A percentile compares a stretch with the other conserved stretches of the same genome.
Conservation (phyloP, 2,888 invertebrate genomes). For the Tetragonula carbonaria region DNA sequence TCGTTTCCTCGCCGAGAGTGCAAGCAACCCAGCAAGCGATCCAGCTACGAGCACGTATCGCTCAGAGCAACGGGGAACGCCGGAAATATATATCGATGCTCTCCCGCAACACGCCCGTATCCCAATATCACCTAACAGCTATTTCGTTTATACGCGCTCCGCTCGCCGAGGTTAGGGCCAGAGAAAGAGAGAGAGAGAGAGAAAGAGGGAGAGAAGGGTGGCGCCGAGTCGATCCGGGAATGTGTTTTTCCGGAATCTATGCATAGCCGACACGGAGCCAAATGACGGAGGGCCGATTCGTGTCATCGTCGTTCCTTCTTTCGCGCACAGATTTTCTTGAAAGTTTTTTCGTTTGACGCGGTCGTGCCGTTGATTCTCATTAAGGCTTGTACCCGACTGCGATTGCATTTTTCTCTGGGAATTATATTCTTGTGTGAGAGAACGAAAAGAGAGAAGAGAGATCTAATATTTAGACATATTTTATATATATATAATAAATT, state of each 20-base stretch:
- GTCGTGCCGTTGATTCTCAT: not conserved
- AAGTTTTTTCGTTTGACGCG: not conserved
- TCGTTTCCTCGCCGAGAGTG: constrained; percentile 50
- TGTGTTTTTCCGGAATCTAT: constrained; percentile 73
- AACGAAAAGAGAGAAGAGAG: not conserved
- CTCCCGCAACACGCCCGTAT: constrained; percentile 75
- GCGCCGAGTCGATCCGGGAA: constrained; percentile 30
- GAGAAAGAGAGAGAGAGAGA: constrained; percentile 33
- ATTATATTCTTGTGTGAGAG: not conserved
- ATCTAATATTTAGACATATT: too few relatives aligned
- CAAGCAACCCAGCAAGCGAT: constrained; percentile 26
- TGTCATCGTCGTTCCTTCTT: constrained; percentile 22
- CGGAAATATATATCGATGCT: constrained; percentile 75
- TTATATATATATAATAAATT: too few relatives aligned
- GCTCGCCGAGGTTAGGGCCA: constrained; percentile 45
- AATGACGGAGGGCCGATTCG: constrained; percentile 59
- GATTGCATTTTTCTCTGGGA: not conserved
- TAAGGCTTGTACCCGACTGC: not conserved
- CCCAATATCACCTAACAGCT: constrained; percentile 83
- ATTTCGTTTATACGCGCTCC: constrained; percentile 78
- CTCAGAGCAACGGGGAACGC: constrained; percentile 51
- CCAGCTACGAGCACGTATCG: constrained; percentile 53
- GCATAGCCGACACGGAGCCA: constrained; percentile 68
- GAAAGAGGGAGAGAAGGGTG: constrained; percentile 28
- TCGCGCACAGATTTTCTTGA: constrained; percentile 10